Conservation (phyloP, 2,797 vertebrate species). For the Melopsittacus undulatus region DNA sequence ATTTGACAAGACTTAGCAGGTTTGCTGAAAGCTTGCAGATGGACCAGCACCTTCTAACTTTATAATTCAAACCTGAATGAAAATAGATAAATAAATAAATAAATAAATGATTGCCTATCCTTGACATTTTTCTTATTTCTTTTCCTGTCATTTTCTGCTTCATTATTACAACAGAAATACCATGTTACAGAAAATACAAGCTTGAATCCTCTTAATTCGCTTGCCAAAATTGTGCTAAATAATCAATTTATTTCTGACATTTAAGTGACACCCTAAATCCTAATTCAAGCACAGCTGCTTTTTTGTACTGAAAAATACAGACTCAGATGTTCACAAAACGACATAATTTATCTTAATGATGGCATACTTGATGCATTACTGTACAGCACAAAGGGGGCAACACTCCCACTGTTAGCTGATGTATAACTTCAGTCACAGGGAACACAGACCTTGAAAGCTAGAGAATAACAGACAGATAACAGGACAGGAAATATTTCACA, state of each 20-base stretch:
- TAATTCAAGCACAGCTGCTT: constrained; percentile 21
- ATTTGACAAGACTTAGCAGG: neutral
- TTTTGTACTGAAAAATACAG: constrained; percentile 43
- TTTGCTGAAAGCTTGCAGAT: neutral
- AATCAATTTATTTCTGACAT: constrained; percentile 20
- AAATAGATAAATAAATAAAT: neutral
- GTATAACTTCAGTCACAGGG: constrained; percentile 38
- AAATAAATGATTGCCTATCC: neutral
- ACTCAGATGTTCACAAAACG: constrained; percentile 30
- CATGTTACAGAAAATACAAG: neutral
- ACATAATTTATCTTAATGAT: constrained; percentile 61
- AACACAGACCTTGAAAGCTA: constrained; percentile 43
- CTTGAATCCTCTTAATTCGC: neutral
- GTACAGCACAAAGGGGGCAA: neutral
- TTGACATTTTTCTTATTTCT: neutral
- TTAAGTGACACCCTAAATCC: constrained; percentile 14
- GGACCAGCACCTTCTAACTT: neutral
- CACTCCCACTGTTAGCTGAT: constrained; percentile 39
- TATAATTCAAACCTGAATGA: neutral
- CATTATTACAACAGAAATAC: neutral
- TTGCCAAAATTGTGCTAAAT: constrained; percentile 29
- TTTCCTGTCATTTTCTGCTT: neutral
- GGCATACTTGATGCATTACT: constrained; percentile 45
- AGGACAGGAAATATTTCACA: constrained; percentile 24
- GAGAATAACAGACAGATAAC: constrained; percentile 44